These are phyloP conservation scores for Pseudomyrmex concolor DNA, from an alignment of 1,140 invertebrate species.

Conservation along the genomic window DNA sequence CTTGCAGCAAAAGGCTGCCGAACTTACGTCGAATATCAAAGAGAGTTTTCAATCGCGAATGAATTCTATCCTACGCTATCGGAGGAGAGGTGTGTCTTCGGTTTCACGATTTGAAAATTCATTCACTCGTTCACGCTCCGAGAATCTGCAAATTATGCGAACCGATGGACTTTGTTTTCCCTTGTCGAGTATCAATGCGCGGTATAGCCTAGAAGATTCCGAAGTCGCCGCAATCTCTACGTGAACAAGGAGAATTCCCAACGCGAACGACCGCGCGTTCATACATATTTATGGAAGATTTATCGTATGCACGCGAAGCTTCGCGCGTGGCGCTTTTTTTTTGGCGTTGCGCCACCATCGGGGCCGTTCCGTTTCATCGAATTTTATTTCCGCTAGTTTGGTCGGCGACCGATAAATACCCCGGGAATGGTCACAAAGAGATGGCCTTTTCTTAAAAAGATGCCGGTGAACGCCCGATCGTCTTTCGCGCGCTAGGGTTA, in stretches of 20 bases:
- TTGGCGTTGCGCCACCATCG: conserved; percentile 77
- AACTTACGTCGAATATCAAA: not conserved
- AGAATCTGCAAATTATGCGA: not conserved
- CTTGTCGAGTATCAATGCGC: conserved; percentile 4
- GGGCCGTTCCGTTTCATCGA: conserved; percentile 76
- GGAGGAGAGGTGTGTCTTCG: too few species aligned
- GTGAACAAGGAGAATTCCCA: conserved; percentile 63
- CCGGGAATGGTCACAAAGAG: conserved; percentile 41
- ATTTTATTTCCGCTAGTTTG: conserved; percentile 78
- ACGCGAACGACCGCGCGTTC: conserved; percentile 71
- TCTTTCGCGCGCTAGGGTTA: conserved; percentile 21
- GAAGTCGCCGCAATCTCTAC: conserved; percentile 18
- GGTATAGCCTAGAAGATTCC: conserved; percentile 27
- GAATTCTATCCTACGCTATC: too few species aligned
- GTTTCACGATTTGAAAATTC: too few species aligned
- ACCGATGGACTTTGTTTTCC: conserved; percentile 32
- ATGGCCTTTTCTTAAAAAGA: conserved; percentile 49
- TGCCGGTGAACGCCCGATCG: conserved; percentile 13
- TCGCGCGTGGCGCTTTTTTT: conserved; percentile 34
- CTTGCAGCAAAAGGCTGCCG: conserved; percentile 15
- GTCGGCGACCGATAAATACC: conserved; percentile 72
- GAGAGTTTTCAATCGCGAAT: not conserved
- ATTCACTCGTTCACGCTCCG: too few species aligned
- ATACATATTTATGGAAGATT: conserved; percentile 81
- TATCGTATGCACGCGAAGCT: conserved; percentile 77